Evolutionary conservation across 2,113 vertebrate species (phyloP).

Genomic region (Lates calcarifer): DNA sequence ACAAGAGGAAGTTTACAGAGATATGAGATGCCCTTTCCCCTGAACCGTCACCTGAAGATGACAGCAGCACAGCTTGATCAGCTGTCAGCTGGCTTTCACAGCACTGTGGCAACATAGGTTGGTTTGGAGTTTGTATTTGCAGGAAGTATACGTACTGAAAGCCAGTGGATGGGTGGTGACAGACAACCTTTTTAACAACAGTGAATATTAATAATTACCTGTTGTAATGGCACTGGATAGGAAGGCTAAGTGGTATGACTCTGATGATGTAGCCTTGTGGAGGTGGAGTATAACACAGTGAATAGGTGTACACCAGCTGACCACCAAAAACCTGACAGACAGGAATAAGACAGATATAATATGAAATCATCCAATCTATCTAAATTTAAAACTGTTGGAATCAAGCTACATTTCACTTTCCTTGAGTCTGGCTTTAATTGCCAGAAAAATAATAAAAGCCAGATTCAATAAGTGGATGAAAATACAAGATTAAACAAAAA

Average conservation of each 20-base stretch:
- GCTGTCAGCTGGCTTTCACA: neutral
- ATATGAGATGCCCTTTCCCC: too few relatives aligned
- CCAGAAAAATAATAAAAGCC: too few relatives aligned
- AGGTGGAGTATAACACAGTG: constrained; percentile 60
- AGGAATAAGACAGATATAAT: neutral
- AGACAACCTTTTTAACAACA: neutral
- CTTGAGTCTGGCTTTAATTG: too few relatives aligned
- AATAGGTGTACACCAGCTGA: constrained; percentile 71
- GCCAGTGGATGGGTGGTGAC: neutral
- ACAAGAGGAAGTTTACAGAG: too few relatives aligned
- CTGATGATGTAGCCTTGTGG: constrained; percentile 64
- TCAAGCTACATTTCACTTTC: neutral
- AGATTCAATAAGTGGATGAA: too few relatives aligned
- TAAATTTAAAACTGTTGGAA: neutral
- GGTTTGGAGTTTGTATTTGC: neutral
- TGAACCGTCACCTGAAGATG: too few relatives aligned
- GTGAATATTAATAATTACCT: constrained; percentile 53
- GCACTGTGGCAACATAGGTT: neutral
- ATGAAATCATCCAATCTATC: neutral
- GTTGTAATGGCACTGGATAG: constrained; percentile 77
- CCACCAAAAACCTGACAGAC: constrained; percentile 68
- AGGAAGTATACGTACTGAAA: too few relatives aligned
- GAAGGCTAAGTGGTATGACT: constrained; percentile 60
- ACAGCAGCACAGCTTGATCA: too few relatives aligned
- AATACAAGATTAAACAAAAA: too few relatives aligned